Evolutionary conservation across 2,888 invertebrate species (phyloP).

Genomic region (Catocala sponsa): DNA sequence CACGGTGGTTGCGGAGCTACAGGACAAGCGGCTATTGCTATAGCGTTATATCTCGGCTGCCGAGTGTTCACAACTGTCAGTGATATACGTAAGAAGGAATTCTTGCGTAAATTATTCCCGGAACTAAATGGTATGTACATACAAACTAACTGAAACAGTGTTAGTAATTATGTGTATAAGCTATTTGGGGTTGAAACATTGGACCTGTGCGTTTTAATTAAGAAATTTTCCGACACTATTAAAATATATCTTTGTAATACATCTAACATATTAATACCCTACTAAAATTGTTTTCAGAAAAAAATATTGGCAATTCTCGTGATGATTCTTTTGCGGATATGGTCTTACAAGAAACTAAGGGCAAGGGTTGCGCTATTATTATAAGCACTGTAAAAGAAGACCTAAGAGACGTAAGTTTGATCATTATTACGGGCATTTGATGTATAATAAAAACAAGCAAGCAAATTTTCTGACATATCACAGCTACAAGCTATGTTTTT

Average conservation of each 20-base stretch:
- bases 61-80: conserved; percentile 73
- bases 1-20: conserved; percentile 66
- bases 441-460: too few species aligned
- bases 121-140: conserved; percentile 61
- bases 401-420: conserved; percentile 63
- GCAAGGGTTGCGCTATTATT: conserved; percentile 62
- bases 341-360: conserved; percentile 58
- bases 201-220: neutral
- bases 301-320: conserved; percentile 70
- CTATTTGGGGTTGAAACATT: too few species aligned
- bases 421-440: too few species aligned
- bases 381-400: conserved; percentile 60
- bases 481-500: too few species aligned
- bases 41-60: conserved; percentile 65
- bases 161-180: too few species aligned
- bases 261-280: neutral
- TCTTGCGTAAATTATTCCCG: conserved; percentile 69
- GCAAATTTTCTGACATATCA: too few species aligned
- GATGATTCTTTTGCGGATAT: conserved; percentile 65
- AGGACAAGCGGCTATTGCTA: conserved; percentile 72
- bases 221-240: neutral
- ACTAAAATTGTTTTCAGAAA: conserved; percentile 54
- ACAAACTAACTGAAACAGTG: neutral
- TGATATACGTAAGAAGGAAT: conserved; percentile 66
- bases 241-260: neutral